Percentiles rank a stretch among this genome's conserved stretches.
These are phyloP conservation scores for Podarcis lilfordi DNA, from an alignment of 2,797 vertebrate genomes.

Conservation along the genomic window DNA sequence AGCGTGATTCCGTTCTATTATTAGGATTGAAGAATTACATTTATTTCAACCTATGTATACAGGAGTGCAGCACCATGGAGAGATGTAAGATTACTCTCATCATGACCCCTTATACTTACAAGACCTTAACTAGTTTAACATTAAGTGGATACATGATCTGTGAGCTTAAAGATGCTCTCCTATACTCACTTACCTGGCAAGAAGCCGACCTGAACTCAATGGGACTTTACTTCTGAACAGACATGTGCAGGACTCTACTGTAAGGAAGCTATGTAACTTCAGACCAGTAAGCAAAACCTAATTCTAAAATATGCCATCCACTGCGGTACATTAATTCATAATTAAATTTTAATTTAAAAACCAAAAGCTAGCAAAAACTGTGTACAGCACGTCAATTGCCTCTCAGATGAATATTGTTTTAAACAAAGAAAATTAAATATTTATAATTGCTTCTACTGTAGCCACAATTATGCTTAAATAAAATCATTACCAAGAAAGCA, in stretches of 20 bases:
- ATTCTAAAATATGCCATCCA: slow-evolving; percentile 60
- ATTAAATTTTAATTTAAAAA: slow-evolving; percentile 72
- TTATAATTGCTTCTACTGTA: slow-evolving; percentile 19
- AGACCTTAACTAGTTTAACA: slow-evolving; percentile 8
- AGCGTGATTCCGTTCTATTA: neutral
- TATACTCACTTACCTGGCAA: neutral
- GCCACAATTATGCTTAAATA: slow-evolving; percentile 17
- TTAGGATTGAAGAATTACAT: neutral
- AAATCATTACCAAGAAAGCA: slow-evolving; percentile 24
- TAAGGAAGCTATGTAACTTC: slow-evolving; percentile 53
- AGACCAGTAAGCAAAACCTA: slow-evolving; percentile 67
- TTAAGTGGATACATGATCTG: slow-evolving; percentile 68
- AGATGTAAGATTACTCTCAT: neutral
- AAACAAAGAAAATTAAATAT: slow-evolving; percentile 22
- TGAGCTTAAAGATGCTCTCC: slow-evolving; percentile 33
- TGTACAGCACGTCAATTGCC: slow-evolving; percentile 28
- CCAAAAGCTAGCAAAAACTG: slow-evolving; percentile 44
- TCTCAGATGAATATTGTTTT: slow-evolving; percentile 31
- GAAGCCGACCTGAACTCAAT: too few species aligned
- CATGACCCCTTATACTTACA: neutral
- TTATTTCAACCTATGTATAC: neutral
- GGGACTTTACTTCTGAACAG: neutral
- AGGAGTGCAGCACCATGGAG: neutral
- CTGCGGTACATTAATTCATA: slow-evolving; percentile 66
- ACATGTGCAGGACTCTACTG: neutral